These are phyloP conservation scores for Antedon bifida DNA, from an alignment of 35 echinoderm and acorn worm genomes.

Conservation along the genomic window DNA sequence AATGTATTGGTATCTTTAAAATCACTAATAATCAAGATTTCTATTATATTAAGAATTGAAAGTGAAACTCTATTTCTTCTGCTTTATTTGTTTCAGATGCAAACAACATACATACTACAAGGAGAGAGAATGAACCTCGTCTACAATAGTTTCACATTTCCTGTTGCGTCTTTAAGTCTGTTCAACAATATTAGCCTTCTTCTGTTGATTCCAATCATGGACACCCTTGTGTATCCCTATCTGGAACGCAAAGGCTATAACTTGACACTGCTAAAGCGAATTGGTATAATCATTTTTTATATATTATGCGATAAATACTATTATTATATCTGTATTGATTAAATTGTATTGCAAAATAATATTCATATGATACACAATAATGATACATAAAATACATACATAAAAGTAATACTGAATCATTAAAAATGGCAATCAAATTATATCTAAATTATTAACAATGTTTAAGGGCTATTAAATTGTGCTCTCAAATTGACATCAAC, in stretches of 20 bases:
- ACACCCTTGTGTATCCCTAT: slow-evolving; percentile 53
- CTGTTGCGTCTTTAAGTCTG: slow-evolving; percentile 51
- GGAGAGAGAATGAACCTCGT: slow-evolving; percentile 47
- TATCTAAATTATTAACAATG: too few species aligned
- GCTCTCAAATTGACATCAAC: too few species aligned
- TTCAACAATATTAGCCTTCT: slow-evolving; percentile 60
- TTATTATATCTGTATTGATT: too few species aligned
- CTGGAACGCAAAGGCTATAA: slow-evolving; percentile 36
- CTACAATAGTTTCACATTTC: slow-evolving; percentile 39
- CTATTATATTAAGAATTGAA: too few species aligned
- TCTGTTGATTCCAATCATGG: slow-evolving; percentile 54
- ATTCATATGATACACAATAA: too few species aligned
- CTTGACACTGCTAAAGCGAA: slow-evolving; percentile 53
- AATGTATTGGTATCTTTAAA: not conserved
- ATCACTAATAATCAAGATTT: not conserved
- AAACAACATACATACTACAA: slow-evolving; percentile 72
- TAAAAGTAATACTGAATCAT: too few species aligned
- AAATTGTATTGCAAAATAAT: too few species aligned
- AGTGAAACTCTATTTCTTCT: not conserved
- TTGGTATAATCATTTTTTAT: slow-evolving; percentile 13
- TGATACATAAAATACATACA: too few species aligned
- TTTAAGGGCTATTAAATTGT: too few species aligned
- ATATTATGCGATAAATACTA: too few species aligned
- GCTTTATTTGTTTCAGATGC: slow-evolving; percentile 38
- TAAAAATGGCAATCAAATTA: too few species aligned